These are phyloP conservation scores for Eulemur rubriventer DNA, from an alignment of 2,797 vertebrate species.

Conservation along the genomic window DNA sequence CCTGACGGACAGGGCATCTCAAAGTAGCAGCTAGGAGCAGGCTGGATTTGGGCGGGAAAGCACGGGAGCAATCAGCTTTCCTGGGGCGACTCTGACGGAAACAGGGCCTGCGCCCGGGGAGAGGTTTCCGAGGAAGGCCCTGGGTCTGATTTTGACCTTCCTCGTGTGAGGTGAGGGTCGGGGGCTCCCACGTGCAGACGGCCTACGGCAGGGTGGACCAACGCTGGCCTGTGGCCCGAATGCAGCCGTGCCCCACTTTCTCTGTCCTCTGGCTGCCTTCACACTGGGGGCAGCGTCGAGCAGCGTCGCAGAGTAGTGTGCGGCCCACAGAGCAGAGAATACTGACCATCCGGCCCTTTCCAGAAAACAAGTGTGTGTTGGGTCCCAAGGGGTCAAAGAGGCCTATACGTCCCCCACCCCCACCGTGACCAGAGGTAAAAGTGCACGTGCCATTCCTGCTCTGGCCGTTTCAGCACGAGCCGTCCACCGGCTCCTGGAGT, in stretches of 20 bases:
- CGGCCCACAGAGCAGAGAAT: background rate
- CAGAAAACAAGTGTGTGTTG: background rate
- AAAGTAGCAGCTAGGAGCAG: background rate
- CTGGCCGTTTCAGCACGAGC: slow-evolving; percentile 87
- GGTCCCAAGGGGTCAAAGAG: background rate
- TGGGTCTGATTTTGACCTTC: background rate
- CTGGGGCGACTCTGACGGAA: background rate
- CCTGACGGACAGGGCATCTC: background rate
- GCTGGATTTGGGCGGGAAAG: background rate
- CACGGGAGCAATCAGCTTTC: background rate
- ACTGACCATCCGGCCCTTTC: background rate
- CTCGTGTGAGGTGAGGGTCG: accelerated
- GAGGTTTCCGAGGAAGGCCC: background rate
- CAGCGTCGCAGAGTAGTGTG: background rate
- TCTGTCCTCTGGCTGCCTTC: background rate
- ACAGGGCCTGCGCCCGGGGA: accelerated
- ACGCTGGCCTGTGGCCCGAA: background rate
- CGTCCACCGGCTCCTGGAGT: slow-evolving; percentile 93
- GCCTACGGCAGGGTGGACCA: background rate
- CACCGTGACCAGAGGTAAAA: background rate
- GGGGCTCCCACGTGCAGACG: background rate
- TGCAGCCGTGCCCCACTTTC: accelerated
- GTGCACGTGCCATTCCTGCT: background rate
- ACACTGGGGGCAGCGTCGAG: background rate
- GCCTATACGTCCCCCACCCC: accelerated